Conservation (phyloP, 2,797 vertebrate species). For the Chelon auratus region DNA sequence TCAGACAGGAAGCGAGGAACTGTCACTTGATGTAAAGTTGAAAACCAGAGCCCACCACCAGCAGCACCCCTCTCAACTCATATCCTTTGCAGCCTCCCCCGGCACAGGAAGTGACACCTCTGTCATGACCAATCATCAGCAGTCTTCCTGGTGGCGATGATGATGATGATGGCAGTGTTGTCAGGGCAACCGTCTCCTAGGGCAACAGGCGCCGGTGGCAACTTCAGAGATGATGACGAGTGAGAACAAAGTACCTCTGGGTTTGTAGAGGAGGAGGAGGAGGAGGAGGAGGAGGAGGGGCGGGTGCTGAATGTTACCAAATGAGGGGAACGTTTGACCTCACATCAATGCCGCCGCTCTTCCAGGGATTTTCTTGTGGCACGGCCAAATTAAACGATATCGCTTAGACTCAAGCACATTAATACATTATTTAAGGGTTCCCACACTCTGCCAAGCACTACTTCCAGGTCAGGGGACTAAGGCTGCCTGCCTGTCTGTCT, state of each 20-base stretch:
- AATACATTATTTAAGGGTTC: neutral
- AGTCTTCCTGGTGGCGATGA: slow-evolving; percentile 64
- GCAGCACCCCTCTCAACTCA: neutral
- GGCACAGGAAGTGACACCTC: slow-evolving; percentile 72
- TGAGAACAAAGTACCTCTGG: slow-evolving; percentile 57
- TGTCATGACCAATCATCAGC: slow-evolving; percentile 74
- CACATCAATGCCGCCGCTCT: neutral
- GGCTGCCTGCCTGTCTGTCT: slow-evolving; percentile 2
- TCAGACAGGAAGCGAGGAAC: neutral
- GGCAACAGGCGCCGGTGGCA: slow-evolving; percentile 67
- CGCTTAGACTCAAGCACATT: neutral
- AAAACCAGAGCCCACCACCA: slow-evolving; percentile 5
- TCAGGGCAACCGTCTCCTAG: slow-evolving; percentile 75
- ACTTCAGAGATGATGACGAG: slow-evolving; percentile 47
- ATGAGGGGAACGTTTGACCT: slow-evolving; percentile 17
- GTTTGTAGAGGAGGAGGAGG: slow-evolving; percentile 37
- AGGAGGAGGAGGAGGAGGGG: neutral
- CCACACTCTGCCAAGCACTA: neutral
- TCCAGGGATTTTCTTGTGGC: neutral
- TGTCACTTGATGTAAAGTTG: slow-evolving; percentile 14
- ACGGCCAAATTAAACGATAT: too few species aligned
- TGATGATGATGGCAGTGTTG: slow-evolving; percentile 68
- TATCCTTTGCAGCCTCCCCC: slow-evolving; percentile 14
- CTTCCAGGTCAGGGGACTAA: slow-evolving; percentile 19
- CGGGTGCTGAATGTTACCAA: neutral